A percentile compares a stretch with the other conserved stretches of the same genome.
phyloP scores from a whole-genome alignment of 2,888 invertebrate genomes.

The Yponomeuta sedellus region DNA sequence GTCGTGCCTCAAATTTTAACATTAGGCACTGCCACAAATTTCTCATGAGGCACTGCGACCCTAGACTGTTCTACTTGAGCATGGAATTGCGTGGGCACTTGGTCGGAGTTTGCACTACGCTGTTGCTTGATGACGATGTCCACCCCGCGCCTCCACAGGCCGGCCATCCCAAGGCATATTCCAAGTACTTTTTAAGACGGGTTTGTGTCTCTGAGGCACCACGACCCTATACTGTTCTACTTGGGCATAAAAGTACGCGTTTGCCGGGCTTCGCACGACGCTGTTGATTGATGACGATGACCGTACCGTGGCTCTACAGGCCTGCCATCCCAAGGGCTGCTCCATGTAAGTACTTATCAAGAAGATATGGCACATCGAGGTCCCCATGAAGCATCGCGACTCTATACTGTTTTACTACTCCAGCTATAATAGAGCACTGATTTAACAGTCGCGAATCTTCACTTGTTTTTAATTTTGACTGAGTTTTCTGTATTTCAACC shows the following conservation, averaged over 20 bases:
- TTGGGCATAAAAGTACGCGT: conserved; percentile 96
- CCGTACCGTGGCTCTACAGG: conserved; percentile 92
- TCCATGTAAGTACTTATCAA: conserved; percentile 80
- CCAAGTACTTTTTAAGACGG: too few relatives aligned
- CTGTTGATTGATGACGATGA: conserved; percentile 92
- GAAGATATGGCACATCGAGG: too few relatives aligned
- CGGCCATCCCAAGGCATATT: conserved; percentile 95
- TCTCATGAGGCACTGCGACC: conserved; percentile 94
- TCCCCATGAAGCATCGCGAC: conserved; percentile 85
- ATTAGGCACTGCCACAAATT: too few relatives aligned
- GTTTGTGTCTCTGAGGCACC: too few relatives aligned
- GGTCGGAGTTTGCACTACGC: conserved; percentile 87
- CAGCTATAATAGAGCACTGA: too few relatives aligned
- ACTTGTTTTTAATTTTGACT: too few relatives aligned
- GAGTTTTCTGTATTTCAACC: too few relatives aligned
- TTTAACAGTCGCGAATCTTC: too few relatives aligned
- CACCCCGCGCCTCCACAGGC: conserved; percentile 94
- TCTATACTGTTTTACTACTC: conserved; percentile 81
- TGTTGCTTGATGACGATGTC: conserved; percentile 91
- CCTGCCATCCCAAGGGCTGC: conserved; percentile 95
- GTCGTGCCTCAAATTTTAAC: too few relatives aligned
- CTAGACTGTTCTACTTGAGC: conserved; percentile 83
- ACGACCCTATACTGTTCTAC: conserved; percentile 94
- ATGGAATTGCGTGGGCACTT: conserved; percentile 96
- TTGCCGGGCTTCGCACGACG: conserved; percentile 88